These are phyloP conservation scores for Eupsilia transversa DNA, from an alignment of 2,888 invertebrate species.

Conservation along the genomic window DNA sequence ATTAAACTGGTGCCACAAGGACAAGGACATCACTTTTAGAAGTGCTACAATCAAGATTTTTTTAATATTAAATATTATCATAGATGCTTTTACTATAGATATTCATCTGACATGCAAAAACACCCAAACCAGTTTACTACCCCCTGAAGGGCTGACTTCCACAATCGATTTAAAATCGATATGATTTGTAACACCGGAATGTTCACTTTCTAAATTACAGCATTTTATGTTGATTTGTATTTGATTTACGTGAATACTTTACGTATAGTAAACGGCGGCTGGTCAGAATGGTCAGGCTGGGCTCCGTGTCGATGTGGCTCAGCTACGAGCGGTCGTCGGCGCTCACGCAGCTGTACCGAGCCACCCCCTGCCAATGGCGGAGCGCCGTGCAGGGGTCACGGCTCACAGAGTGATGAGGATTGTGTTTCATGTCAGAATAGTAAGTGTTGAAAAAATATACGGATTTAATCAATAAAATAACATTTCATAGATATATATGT, in stretches of 20 bases:
- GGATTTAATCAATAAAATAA: background rate
- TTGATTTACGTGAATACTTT: background rate
- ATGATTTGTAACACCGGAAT: constrained; percentile 3
- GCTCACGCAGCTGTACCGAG: constrained; percentile 95
- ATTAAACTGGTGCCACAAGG: constrained; percentile 4
- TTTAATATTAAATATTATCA: background rate
- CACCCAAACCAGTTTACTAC: background rate
- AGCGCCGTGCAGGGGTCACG: constrained; percentile 94
- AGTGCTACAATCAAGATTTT: background rate
- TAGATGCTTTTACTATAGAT: background rate
- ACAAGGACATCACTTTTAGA: background rate
- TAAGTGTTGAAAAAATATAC: constrained; percentile 62
- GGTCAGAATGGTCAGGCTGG: constrained; percentile 98
- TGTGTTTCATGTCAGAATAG: constrained; percentile 93
- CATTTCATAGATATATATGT: background rate
- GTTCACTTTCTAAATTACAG: background rate
- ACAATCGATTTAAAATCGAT: constrained; percentile 12
- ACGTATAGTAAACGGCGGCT: constrained; percentile 96
- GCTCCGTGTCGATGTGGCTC: constrained; percentile 95
- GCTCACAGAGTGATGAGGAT: constrained; percentile 94
- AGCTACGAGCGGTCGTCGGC: constrained; percentile 93
- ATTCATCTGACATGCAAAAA: background rate
- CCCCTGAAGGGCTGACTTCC: background rate
- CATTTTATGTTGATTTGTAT: background rate
- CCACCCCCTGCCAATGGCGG: constrained; percentile 98